Base-by-base conservation (phyloP, 2,113 vertebrate species). In the Hassar affinis region DNA sequence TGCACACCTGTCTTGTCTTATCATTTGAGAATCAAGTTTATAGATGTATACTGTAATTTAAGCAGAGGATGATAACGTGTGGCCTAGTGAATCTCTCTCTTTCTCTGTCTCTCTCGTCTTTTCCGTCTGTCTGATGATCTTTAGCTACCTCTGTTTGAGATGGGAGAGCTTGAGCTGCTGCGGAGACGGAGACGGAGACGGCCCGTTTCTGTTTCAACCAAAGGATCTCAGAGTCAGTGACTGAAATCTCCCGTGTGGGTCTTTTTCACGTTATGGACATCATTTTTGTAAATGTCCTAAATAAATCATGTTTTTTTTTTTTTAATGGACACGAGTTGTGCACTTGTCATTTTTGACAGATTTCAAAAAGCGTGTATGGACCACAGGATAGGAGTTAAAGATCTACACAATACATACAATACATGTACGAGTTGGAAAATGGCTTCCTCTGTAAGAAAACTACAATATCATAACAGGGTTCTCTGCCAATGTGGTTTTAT, bases 91-190 rank as follows among this genome's bases (percentile, higher is more conserved):
- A 72, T 78, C 77, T 86, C n/a, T n/a, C n/a, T n/a, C n/a, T n/a
- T n/a, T n/a, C n/a, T n/a, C n/a, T n/a, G n/a, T n/a, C n/a, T n/a
- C n/a, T n/a, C 35, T 59, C 7, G 75, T 84, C 30, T 84, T 80
- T 35, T 42, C 38, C 56, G n/a, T 85, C 61, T 86, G 62, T 86
- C 84, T 69, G 62, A 85, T 51, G 12, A 82, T 87, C 51, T 76
- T 87, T 78, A 78, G 85, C 87, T 88, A 88, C 87, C 87, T 88
- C 87, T n/a, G 80, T 80, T 54, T 84, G 81, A 84, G 84, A 83
- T 85, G 78, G 81, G 81, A 85, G 84, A 81, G 80, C 80, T 66
- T 38, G 52, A 74, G 52, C 38, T 54, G n/a, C n/a, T 30, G 74
- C 22, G n/a, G 38, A 57, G 59, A 52, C 64, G 7, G 38, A 54